Percentiles rank a stretch among this genome's conserved stretches.
phyloP scores from a whole-genome alignment of 2,797 vertebrate species.

The Salmo trutta region DNA sequence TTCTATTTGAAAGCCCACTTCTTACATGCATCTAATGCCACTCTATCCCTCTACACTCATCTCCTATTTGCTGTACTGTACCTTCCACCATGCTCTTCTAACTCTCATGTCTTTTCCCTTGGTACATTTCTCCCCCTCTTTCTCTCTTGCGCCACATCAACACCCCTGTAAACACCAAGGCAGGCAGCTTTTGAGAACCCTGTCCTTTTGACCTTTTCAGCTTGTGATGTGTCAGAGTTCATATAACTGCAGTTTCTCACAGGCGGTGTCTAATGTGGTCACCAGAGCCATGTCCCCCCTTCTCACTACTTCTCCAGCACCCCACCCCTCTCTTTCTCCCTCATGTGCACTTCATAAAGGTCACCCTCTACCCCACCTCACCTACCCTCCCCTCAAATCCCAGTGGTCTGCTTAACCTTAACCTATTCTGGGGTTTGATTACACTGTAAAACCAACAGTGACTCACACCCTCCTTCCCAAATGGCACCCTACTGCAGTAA shows the following conservation, averaged over 20 bases:
- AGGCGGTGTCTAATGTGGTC: conserved; percentile 45
- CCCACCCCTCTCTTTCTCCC: too few relatives aligned
- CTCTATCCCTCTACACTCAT: too few relatives aligned
- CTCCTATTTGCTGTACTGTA: too few relatives aligned
- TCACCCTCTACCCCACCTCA: conserved; percentile 53
- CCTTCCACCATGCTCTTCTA: too few relatives aligned
- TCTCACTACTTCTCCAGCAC: conserved; percentile 1
- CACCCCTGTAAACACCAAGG: conserved; percentile 48
- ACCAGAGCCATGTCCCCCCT: conserved; percentile 47
- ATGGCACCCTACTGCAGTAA: background rate
- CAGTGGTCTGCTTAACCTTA: conserved; percentile 30
- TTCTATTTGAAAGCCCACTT: too few relatives aligned
- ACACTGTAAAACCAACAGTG: conserved; percentile 25
- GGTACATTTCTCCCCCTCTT: too few relatives aligned
- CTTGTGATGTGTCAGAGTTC: conserved; percentile 69
- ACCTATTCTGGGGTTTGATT: conserved; percentile 25
- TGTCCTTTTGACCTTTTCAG: conserved; percentile 66
- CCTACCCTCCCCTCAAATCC: background rate
- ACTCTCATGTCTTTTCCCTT: too few relatives aligned
- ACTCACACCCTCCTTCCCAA: background rate
- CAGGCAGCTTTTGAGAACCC: conserved; percentile 40
- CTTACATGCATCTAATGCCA: too few relatives aligned
- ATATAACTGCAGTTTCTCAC: conserved; percentile 70
- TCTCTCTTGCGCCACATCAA: background rate
- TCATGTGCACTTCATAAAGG: conserved; percentile 55